phyloP scores from a whole-genome alignment of 1,140 invertebrate species.

The Drosophila nannoptera region DNA sequence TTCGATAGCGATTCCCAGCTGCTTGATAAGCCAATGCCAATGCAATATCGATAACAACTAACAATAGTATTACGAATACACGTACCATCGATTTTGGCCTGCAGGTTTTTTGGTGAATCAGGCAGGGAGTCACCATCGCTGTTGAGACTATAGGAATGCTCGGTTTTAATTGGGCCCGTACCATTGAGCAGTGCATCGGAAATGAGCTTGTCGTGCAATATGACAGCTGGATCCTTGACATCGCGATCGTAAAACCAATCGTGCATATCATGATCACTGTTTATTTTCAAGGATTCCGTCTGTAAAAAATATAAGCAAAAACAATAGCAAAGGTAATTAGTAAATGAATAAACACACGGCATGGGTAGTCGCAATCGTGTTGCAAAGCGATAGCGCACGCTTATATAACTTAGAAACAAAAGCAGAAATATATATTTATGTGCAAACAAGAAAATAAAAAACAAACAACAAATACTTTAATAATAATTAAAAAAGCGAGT shows the following conservation, averaged over 20 bases:
- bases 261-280: constrained; percentile 81
- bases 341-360: constrained; percentile 65
- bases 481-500: constrained; percentile 59
- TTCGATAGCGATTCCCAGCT: constrained; percentile 30
- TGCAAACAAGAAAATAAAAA: constrained; percentile 20
- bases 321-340: constrained; percentile 57
- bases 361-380: constrained; percentile 52
- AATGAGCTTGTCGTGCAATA: constrained; percentile 92
- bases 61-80: constrained; percentile 38
- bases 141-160: constrained; percentile 90
- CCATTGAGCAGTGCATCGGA: constrained; percentile 90
- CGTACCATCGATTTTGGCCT: constrained; percentile 84
- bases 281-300: constrained; percentile 82
- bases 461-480: constrained; percentile 22
- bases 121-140: constrained; percentile 85
- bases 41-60: constrained; percentile 7
- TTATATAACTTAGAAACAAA: constrained; percentile 66
- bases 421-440: constrained; percentile 36
- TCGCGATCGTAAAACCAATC: constrained; percentile 82
- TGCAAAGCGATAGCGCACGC: constrained; percentile 59
- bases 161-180: constrained; percentile 88
- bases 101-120: constrained; percentile 82
- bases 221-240: constrained; percentile 81
- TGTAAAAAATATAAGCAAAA: constrained; percentile 74
- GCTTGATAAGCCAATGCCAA: constrained; percentile 2